phyloP scores from a whole-genome alignment of 2,888 invertebrate genomes.

The Spialia ferax region DNA sequence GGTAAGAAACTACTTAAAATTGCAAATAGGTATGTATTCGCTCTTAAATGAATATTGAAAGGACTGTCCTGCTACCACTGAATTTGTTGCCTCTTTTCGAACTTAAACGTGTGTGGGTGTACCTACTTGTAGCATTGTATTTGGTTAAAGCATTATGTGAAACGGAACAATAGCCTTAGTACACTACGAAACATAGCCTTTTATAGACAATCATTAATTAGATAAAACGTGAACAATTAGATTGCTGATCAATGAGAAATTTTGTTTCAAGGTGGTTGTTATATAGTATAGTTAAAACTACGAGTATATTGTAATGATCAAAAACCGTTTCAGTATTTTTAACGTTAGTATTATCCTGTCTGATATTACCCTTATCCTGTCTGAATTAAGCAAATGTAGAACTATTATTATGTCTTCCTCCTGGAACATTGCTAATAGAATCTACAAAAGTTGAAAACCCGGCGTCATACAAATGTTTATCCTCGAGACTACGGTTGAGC shows the following conservation, averaged over 20 bases:
- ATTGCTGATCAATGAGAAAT: slow-evolving; percentile 30
- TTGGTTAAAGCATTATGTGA: slow-evolving; percentile 37
- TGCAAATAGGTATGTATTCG: neutral
- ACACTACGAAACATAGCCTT: slow-evolving; percentile 31
- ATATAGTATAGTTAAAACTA: no score
- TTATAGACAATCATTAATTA: slow-evolving; percentile 37
- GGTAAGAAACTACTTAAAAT: no score
- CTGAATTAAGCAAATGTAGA: neutral
- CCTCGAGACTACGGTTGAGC: slow-evolving; percentile 71
- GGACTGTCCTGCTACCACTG: slow-evolving; percentile 16
- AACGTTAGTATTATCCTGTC: no score
- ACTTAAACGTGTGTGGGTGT: slow-evolving; percentile 29
- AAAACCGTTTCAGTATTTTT: no score
- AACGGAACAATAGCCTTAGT: slow-evolving; percentile 31
- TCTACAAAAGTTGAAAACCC: slow-evolving; percentile 10
- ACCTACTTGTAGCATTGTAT: slow-evolving; percentile 32
- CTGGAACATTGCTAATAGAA: neutral
- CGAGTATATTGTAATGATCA: no score
- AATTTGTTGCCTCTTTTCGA: slow-evolving; percentile 7
- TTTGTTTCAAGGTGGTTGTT: slow-evolving; percentile 25
- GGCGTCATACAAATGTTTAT: slow-evolving; percentile 54
- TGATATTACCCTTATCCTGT: no score
- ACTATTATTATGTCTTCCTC: neutral
- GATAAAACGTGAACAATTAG: slow-evolving; percentile 32
- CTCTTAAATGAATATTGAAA: neutral